Percentiles rank a stretch among this genome's conserved stretches.
Conservation (phyloP, 2,113 vertebrate species). For the Seriola rivoliana region DNA sequence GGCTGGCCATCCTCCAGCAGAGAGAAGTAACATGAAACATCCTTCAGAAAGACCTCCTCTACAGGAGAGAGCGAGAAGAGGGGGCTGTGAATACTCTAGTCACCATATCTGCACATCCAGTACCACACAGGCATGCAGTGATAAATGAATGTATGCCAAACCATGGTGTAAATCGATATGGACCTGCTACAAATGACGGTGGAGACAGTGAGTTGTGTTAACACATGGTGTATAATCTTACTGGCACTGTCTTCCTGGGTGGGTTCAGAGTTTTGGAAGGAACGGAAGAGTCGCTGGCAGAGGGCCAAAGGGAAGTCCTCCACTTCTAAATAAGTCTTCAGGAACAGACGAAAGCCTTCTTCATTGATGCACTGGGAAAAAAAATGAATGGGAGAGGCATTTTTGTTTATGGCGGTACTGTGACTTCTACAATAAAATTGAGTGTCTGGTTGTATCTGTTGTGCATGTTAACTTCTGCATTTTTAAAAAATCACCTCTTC, state of each 20-base stretch:
- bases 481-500: background rate
- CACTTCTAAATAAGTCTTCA: conserved; percentile 89
- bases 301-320: conserved; percentile 87
- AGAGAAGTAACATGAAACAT: conserved; percentile 93
- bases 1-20: conserved; percentile 91
- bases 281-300: conserved; percentile 88
- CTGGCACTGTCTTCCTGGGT: conserved; percentile 69
- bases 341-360: conserved; percentile 88
- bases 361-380: conserved; percentile 86
- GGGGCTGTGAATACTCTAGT: conserved; percentile 36
- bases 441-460: background rate
- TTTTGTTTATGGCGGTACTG: background rate
- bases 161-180: conserved; percentile 59
- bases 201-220: conserved; percentile 43
- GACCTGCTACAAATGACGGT: conserved; percentile 25
- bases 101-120: conserved; percentile 37
- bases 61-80: conserved; percentile 27
- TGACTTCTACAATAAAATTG: background rate
- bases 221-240: conserved; percentile 59
- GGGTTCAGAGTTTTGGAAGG: conserved; percentile 86
- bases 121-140: conserved; percentile 23
- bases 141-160: conserved; percentile 47
- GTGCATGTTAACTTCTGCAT: conserved; percentile 25
- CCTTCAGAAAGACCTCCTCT: conserved; percentile 89
- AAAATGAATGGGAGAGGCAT: background rate